Evolutionary conservation across 1,140 invertebrate species (phyloP).

Genomic region (Anadara kagoshimensis): DNA sequence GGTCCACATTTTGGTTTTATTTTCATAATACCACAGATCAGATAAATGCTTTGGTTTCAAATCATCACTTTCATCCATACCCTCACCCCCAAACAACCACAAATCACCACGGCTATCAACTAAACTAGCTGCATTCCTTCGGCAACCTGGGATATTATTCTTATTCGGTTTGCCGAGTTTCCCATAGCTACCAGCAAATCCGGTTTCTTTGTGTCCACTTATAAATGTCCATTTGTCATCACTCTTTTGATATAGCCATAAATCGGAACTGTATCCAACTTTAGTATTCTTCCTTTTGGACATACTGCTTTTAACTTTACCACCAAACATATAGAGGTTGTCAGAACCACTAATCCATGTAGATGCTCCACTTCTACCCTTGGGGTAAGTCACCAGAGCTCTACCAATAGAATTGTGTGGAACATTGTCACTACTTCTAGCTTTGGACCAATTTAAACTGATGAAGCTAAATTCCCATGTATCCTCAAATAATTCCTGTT

Average conservation of each 20-base stretch:
- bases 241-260: constrained; percentile 46
- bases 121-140: constrained; percentile 39
- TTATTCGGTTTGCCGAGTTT: neutral
- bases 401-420: constrained; percentile 13
- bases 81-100: constrained; percentile 60
- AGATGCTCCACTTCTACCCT: constrained; percentile 50
- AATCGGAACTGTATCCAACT: constrained; percentile 47
- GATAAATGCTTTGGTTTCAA: constrained; percentile 36
- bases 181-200: constrained; percentile 30
- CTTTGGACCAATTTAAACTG: constrained; percentile 45
- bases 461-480: constrained; percentile 51
- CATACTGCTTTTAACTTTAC: constrained; percentile 40
- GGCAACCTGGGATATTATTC: constrained; percentile 44
- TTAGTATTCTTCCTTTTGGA: constrained; percentile 24
- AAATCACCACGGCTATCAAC: constrained; percentile 42
- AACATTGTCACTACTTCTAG: constrained; percentile 18
- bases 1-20: constrained; percentile 38
- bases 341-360: constrained; percentile 32
- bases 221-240: constrained; percentile 45
- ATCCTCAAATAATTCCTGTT: constrained; percentile 40
- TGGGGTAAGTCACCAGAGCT: constrained; percentile 30
- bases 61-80: constrained; percentile 18
- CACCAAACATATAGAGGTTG: constrained; percentile 55
- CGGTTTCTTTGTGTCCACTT: constrained; percentile 17
- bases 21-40: constrained; percentile 54